These are phyloP conservation scores for Pomacea maculata DNA, from an alignment of 1,140 invertebrate genomes.

Conservation along the genomic window DNA sequence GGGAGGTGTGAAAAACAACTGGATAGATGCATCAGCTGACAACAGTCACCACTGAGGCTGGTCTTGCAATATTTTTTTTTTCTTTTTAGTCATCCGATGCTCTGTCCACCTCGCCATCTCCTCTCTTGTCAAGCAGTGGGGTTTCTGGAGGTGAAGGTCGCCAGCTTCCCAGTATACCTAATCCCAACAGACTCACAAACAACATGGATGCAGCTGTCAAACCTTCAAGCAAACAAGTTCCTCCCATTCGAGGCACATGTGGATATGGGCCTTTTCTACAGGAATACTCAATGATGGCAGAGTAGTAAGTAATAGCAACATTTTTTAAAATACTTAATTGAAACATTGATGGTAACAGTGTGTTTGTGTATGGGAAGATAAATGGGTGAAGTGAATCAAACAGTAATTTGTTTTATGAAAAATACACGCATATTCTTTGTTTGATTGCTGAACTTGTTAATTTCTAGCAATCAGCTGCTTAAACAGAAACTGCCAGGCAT, in stretches of 20 bases:
- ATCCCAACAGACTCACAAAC: slow-evolving; percentile 4
- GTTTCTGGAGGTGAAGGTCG: slow-evolving; percentile 26
- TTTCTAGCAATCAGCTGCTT: slow-evolving; percentile 82
- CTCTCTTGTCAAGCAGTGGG: slow-evolving; percentile 13
- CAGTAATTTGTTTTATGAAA: background rate
- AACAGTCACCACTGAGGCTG: too few species aligned
- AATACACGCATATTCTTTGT: background rate
- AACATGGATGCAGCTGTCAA: background rate
- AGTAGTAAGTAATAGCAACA: slow-evolving; percentile 73
- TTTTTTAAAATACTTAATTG: too few species aligned
- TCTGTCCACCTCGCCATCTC: slow-evolving; percentile 25
- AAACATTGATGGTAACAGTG: too few species aligned
- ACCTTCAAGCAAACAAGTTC: slow-evolving; percentile 13
- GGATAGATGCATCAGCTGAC: too few species aligned
- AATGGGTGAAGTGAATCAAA: too few species aligned
- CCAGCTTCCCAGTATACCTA: slow-evolving; percentile 35
- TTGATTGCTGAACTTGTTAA: slow-evolving; percentile 61
- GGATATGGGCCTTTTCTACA: slow-evolving; percentile 71
- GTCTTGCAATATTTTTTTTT: background rate
- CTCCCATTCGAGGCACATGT: slow-evolving; percentile 58
- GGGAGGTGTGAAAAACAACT: too few species aligned
- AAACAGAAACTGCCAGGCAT: slow-evolving; percentile 86
- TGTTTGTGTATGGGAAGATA: too few species aligned
- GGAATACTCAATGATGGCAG: slow-evolving; percentile 80
- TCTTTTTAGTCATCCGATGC: slow-evolving; percentile 24